Conservation (phyloP, 2,888 invertebrate genomes). For the Sarcophaga caerulescens region DNA sequence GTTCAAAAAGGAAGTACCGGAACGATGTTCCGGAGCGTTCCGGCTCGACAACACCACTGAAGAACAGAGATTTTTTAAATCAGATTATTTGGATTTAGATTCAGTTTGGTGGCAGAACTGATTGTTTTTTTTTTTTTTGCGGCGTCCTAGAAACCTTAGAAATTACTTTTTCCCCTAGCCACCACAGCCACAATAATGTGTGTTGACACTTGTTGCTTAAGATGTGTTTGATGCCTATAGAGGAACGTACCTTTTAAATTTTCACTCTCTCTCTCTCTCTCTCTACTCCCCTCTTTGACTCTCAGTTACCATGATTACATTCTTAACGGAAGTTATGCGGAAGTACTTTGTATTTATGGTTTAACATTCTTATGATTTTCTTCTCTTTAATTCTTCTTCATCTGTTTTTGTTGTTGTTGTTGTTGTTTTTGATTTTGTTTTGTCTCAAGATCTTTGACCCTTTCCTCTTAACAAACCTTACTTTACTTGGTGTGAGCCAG, state of each 20-base stretch:
- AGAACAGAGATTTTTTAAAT: no score
- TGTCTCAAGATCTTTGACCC: constrained; percentile 55
- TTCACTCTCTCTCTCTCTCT: not conserved
- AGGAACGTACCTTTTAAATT: not conserved
- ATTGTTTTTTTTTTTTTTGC: no score
- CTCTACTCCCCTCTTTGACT: not conserved
- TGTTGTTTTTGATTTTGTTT: not conserved
- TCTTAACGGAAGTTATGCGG: constrained; percentile 58
- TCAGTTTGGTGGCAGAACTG: no score
- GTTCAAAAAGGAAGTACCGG: no score
- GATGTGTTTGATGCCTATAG: not conserved
- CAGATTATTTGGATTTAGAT: no score
- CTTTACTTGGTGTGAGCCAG: not conserved
- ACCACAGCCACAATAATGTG: not conserved
- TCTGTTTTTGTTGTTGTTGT: not conserved
- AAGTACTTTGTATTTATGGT: constrained; percentile 48
- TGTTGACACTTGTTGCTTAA: constrained; percentile 20
- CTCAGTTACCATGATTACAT: not conserved
- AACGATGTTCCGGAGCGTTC: no score
- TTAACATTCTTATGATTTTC: constrained; percentile 50
- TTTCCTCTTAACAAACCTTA: not conserved
- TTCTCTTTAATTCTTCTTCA: not conserved
- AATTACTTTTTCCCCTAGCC: not conserved
- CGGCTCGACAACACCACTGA: no score
- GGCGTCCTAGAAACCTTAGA: not conserved